These are phyloP conservation scores for Channa striata DNA, from an alignment of 2,797 vertebrate genomes.

Conservation along the genomic window DNA sequence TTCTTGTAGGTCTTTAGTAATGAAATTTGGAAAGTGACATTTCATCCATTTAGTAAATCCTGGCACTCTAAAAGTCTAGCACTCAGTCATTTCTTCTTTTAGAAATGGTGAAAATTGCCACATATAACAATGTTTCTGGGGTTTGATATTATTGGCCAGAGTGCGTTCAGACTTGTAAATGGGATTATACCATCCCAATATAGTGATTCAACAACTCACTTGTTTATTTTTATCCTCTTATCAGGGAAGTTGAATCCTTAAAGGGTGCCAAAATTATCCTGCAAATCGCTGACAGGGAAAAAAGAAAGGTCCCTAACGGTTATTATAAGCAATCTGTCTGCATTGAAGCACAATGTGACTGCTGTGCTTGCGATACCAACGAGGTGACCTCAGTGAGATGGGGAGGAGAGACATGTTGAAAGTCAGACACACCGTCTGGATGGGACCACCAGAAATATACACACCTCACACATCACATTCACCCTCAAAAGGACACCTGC, in stretches of 20 bases:
- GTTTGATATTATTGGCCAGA: slow-evolving; percentile 80
- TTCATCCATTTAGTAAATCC: slow-evolving; percentile 84
- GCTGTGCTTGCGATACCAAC: slow-evolving; percentile 87
- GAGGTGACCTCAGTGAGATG: slow-evolving; percentile 84
- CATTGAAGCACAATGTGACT: slow-evolving; percentile 86
- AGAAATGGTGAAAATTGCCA: slow-evolving; percentile 86
- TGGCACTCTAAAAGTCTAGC: slow-evolving; percentile 76
- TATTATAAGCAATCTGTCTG: slow-evolving; percentile 90
- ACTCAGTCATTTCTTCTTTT: slow-evolving; percentile 81
- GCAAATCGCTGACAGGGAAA: slow-evolving; percentile 87
- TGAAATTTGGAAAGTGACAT: slow-evolving; percentile 81
- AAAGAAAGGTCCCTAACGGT: slow-evolving; percentile 88
- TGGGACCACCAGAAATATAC: slow-evolving; percentile 74
- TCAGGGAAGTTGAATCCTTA: slow-evolving; percentile 84
- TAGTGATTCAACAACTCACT: slow-evolving; percentile 85
- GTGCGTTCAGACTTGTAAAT: slow-evolving; percentile 84
- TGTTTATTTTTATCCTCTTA: slow-evolving; percentile 90
- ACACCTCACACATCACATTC: slow-evolving; percentile 24
- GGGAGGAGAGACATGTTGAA: slow-evolving; percentile 76
- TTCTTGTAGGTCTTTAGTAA: slow-evolving; percentile 79
- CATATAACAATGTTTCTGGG: slow-evolving; percentile 77
- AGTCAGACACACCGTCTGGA: slow-evolving; percentile 81
- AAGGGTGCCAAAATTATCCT: slow-evolving; percentile 89
- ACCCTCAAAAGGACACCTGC: slow-evolving; percentile 45
- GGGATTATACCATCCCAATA: slow-evolving; percentile 87